These are phyloP conservation scores for Leucoraja erinaceus DNA, from an alignment of 2,113 vertebrate genomes.

Conservation along the genomic window DNA sequence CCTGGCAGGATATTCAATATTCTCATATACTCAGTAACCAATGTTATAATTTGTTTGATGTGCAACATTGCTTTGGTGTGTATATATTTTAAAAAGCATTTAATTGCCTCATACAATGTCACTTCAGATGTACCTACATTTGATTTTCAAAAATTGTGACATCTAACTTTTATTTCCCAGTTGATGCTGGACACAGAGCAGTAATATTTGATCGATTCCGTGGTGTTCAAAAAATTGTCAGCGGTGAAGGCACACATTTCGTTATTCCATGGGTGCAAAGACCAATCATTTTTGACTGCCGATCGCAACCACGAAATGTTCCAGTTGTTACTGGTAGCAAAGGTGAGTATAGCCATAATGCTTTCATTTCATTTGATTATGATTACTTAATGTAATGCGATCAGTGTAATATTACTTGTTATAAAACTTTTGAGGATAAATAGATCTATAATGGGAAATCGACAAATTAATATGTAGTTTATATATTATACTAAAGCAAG, in stretches of 20 bases:
- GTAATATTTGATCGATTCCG: slow-evolving; percentile 91
- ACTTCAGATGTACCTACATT: neutral
- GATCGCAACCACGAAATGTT: slow-evolving; percentile 87
- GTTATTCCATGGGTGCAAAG: slow-evolving; percentile 97
- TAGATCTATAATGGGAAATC: neutral
- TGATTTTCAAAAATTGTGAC: no score
- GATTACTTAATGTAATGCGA: no score
- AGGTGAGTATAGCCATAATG: slow-evolving; percentile 59
- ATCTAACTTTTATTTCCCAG: slow-evolving; percentile 49
- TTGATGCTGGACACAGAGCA: slow-evolving; percentile 87
- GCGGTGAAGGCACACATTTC: slow-evolving; percentile 90
- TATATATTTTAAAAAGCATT: neutral
- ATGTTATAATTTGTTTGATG: no score
- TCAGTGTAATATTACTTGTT: neutral
- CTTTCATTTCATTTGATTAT: neutral
- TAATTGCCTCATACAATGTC: neutral
- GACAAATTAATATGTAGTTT: neutral
- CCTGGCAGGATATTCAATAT: no score
- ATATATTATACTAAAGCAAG: no score
- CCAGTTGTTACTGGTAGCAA: slow-evolving; percentile 95
- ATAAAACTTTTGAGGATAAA: neutral
- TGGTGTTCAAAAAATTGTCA: slow-evolving; percentile 78
- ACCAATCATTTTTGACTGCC: slow-evolving; percentile 89
- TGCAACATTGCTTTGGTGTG: no score
- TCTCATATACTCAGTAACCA: no score